Conservation (phyloP, 2,797 vertebrate genomes). For the Myotis myotis region DNA sequence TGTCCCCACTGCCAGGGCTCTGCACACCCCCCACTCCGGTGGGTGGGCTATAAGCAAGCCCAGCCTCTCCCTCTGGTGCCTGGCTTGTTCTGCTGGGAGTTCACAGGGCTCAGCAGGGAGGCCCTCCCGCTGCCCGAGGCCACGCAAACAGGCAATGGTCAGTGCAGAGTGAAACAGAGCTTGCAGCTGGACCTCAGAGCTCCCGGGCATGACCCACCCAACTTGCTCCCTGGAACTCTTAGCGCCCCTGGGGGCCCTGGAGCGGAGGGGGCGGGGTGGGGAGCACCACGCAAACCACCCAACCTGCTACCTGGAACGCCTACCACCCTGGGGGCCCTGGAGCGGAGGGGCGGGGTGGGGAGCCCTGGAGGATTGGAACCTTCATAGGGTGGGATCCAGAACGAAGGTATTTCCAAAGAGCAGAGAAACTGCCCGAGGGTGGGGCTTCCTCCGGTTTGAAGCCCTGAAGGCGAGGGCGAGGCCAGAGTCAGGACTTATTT, state of each 20-base stretch:
- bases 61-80: not conserved
- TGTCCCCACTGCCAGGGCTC: fast-evolving
- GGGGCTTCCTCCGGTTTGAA: constrained; percentile 25
- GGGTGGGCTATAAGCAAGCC: not conserved
- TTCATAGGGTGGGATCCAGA: not conserved
- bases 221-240: no score
- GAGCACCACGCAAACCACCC: no score
- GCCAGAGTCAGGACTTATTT: not conserved
- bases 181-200: not conserved
- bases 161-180: not conserved
- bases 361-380: not conserved
- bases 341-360: no score
- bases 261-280: no score
- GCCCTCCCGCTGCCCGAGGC: not conserved
- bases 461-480: fast-evolving
- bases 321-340: no score
- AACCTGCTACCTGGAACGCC: no score
- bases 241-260: no score
- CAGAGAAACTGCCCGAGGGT: constrained; percentile 16
- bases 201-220: not conserved
- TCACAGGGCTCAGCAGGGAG: not conserved
- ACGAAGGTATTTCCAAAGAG: constrained; percentile 33
- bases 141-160: fast-evolving
- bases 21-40: fast-evolving
- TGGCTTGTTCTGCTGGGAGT: fast-evolving